Conservation (phyloP, 1,140 invertebrate genomes). For the Aphelenchoides fujianensis region DNA sequence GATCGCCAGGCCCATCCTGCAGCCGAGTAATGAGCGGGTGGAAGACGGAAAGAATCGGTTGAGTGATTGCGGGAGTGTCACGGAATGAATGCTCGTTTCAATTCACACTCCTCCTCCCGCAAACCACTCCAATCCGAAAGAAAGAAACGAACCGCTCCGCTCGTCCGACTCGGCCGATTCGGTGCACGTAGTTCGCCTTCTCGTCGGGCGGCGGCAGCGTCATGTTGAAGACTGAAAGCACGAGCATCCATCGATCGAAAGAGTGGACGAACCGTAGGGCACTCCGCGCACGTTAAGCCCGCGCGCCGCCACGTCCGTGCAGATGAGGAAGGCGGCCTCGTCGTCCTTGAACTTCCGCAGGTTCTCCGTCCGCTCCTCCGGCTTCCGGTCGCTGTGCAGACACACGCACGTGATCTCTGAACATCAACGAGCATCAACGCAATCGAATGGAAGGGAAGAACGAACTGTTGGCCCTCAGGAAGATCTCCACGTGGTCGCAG, state of each 20-base stretch:
- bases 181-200: slow-evolving; percentile 97
- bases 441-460: no score
- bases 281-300: slow-evolving; percentile 88
- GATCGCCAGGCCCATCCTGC: slow-evolving; percentile 94
- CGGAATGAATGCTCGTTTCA: no score
- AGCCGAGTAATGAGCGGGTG: no score
- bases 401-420: slow-evolving; percentile 95
- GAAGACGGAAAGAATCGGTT: no score
- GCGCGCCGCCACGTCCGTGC: slow-evolving; percentile 96
- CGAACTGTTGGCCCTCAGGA: slow-evolving; percentile 72
- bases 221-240: slow-evolving; percentile 82
- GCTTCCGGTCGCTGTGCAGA: slow-evolving; percentile 89
- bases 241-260: neutral
- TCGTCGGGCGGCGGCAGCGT: slow-evolving; percentile 85
- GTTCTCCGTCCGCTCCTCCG: slow-evolving; percentile 84
- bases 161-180: slow-evolving; percentile 97
- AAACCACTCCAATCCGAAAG: no score
- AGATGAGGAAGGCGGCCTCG: slow-evolving; percentile 88
- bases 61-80: no score
- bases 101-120: no score
- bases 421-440: no score
- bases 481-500: slow-evolving; percentile 93
- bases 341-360: slow-evolving; percentile 82
- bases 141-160: no score
- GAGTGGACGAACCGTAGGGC: slow-evolving; percentile 78